Evolutionary conservation across 2,113 vertebrate genomes (phyloP).

Genomic region (Gracilinanus agilis): DNA sequence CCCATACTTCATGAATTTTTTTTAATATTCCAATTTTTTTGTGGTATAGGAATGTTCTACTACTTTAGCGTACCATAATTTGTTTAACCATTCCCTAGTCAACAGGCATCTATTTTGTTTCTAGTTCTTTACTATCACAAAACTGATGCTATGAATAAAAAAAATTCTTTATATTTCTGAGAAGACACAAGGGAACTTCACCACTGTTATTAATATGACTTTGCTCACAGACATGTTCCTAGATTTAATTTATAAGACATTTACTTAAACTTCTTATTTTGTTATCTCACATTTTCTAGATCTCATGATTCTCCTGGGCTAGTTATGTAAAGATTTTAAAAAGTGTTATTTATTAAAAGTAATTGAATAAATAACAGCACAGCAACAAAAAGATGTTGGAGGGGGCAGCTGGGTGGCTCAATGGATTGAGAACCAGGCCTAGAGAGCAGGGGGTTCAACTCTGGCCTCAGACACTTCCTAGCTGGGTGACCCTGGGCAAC

Average conservation of each 20-base stretch:
- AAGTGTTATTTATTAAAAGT: background rate
- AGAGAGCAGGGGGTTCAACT: too few relatives aligned
- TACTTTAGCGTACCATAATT: background rate
- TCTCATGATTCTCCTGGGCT: background rate
- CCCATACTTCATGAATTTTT: background rate
- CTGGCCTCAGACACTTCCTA: too few relatives aligned
- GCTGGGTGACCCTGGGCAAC: too few relatives aligned
- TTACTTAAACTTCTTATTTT: conserved; percentile 15
- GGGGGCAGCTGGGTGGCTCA: too few relatives aligned
- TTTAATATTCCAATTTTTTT: background rate
- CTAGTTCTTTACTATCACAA: background rate
- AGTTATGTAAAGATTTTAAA: conserved; percentile 19
- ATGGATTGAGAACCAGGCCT: too few relatives aligned
- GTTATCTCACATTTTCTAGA: background rate
- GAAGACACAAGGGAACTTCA: background rate
- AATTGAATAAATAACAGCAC: background rate
- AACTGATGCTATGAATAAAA: background rate
- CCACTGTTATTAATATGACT: background rate
- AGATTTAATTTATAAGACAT: background rate
- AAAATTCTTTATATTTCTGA: background rate
- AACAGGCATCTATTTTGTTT: background rate
- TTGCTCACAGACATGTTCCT: background rate
- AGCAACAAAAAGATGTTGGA: background rate
- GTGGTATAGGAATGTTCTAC: background rate
- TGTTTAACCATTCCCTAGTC: background rate